phyloP scores from a whole-genome alignment of 2,113 vertebrate species.

The Arvicanthis niloticus region DNA sequence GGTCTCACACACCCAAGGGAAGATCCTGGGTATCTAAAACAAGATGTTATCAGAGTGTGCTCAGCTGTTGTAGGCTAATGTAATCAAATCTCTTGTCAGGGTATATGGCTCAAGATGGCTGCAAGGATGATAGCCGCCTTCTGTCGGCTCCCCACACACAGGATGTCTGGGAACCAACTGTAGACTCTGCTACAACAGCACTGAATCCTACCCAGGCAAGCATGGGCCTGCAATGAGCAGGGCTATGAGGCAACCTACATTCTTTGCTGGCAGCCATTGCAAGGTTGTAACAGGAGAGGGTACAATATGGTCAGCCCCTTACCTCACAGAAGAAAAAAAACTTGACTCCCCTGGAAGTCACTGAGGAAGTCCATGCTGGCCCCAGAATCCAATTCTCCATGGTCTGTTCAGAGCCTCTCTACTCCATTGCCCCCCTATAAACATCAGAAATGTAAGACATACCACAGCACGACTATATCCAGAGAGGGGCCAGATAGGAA shows the following conservation, averaged over 20 bases:
- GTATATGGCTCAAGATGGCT: no score
- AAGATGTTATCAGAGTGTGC: no score
- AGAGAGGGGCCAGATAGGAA: neutral
- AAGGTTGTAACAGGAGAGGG: neutral
- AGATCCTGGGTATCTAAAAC: no score
- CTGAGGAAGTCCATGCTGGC: fast-evolving
- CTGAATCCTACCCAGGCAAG: neutral
- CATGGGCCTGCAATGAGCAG: neutral
- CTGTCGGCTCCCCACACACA: no score
- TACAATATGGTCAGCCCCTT: fast-evolving
- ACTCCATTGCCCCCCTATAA: neutral
- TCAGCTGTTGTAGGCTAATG: no score
- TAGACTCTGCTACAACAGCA: fast-evolving
- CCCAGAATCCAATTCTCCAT: neutral
- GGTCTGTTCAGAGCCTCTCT: neutral
- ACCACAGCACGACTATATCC: neutral
- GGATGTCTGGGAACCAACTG: neutral
- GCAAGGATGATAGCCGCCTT: no score
- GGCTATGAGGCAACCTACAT: neutral
- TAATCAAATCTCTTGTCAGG: no score
- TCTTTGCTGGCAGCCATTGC: neutral
- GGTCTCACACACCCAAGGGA: no score
- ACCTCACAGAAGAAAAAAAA: neutral
- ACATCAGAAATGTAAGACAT: no score
- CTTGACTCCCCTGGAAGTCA: neutral